These are phyloP conservation scores for Sciurus carolinensis DNA, from an alignment of 2,797 vertebrate genomes.

Conservation along the genomic window DNA sequence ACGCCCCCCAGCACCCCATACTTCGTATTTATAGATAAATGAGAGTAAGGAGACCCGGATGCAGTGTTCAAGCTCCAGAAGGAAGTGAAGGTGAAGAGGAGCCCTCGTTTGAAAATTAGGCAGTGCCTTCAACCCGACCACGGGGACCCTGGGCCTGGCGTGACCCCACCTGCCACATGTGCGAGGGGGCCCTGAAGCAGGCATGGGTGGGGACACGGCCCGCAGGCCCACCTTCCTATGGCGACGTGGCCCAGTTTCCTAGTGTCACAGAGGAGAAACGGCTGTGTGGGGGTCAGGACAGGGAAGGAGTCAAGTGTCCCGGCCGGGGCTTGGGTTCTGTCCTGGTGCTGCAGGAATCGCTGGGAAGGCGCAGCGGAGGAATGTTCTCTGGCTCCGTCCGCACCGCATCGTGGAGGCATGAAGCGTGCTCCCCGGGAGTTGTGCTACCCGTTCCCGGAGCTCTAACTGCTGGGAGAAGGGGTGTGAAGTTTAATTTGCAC, in stretches of 20 bases:
- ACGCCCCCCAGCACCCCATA: neutral
- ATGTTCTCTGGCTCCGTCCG: slow-evolving; percentile 40
- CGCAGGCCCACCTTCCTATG: neutral
- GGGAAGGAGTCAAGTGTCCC: neutral
- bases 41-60: neutral
- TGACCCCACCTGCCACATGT: rapidly evolving
- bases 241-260: neutral
- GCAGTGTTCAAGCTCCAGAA: neutral
- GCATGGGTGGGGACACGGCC: neutral
- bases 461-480: slow-evolving; percentile 71
- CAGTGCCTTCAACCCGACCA: neutral
- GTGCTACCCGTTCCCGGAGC: slow-evolving; percentile 68
- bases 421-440: slow-evolving; percentile 9
- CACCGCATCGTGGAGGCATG: neutral
- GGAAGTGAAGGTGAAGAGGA: neutral
- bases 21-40: neutral
- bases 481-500: slow-evolving; percentile 86
- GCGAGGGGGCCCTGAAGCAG: neutral
- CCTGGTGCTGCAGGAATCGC: neutral
- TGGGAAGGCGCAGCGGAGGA: neutral
- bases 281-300: neutral
- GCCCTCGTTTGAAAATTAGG: neutral
- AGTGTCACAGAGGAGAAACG: neutral
- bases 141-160: neutral
- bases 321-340: neutral